Evolutionary conservation across 2,797 vertebrate genomes (phyloP).

Genomic region (Poeciliopsis turneri): DNA sequence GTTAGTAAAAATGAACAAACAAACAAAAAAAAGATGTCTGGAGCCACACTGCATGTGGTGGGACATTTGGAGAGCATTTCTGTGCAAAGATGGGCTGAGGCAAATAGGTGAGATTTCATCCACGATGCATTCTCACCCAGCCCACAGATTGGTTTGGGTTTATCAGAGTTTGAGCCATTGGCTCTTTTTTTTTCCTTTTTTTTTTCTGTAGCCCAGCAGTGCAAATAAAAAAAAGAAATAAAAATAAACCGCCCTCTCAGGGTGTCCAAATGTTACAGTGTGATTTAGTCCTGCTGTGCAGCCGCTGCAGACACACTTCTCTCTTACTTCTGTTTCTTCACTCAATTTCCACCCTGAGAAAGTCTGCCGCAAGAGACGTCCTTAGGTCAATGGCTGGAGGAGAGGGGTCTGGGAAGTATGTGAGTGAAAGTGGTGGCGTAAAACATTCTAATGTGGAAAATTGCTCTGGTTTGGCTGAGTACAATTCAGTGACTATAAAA

Average conservation of each 20-base stretch:
- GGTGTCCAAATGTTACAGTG: slow-evolving; percentile 31
- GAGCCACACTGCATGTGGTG: slow-evolving; percentile 17
- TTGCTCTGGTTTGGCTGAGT: neutral
- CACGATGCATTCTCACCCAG: slow-evolving; percentile 41
- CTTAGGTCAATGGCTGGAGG: slow-evolving; percentile 15
- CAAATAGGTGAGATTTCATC: slow-evolving; percentile 42
- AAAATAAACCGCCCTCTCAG: slow-evolving; percentile 23
- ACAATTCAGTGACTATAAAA: neutral
- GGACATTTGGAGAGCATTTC: slow-evolving; percentile 33
- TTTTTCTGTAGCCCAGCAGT: slow-evolving; percentile 28
- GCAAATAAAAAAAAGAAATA: slow-evolving; percentile 45
- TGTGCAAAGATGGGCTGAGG: slow-evolving; percentile 22
- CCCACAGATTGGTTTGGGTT: slow-evolving; percentile 56
- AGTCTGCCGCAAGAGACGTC: slow-evolving; percentile 27
- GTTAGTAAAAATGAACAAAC: neutral
- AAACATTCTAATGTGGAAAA: slow-evolving; percentile 3
- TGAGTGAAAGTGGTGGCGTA: slow-evolving; percentile 22
- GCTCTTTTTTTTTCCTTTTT: neutral
- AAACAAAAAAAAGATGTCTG: slow-evolving; percentile 12
- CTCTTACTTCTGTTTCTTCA: slow-evolving; percentile 44
- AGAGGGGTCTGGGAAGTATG: slow-evolving; percentile 7
- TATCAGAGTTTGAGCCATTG: slow-evolving; percentile 54
- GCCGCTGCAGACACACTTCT: slow-evolving; percentile 38
- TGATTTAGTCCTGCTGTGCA: slow-evolving; percentile 37
- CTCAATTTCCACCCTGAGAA: slow-evolving; percentile 39